These are phyloP conservation scores for Trachythela sp. DNA, from an alignment of 64 coral and sea anemone species.

Conservation along the genomic window DNA sequence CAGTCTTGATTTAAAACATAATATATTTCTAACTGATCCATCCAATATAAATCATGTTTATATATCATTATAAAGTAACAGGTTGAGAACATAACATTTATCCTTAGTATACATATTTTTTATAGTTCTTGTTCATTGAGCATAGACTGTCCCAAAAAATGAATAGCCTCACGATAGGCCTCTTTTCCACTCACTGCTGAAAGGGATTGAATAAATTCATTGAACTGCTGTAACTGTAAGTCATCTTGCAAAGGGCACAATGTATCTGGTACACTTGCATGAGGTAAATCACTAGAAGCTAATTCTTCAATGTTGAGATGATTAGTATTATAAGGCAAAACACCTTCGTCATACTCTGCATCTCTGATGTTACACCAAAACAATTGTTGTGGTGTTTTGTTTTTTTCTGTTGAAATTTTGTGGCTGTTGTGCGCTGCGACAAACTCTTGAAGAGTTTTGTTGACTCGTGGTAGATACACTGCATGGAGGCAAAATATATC, in stretches of 20 bases:
- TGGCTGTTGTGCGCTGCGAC: slow-evolving; percentile 50
- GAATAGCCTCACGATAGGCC: neutral
- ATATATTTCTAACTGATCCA: neutral
- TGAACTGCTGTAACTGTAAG: neutral
- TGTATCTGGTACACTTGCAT: neutral
- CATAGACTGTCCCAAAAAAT: neutral
- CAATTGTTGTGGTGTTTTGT: slow-evolving; percentile 24
- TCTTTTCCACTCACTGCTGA: neutral
- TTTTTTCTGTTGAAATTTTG: slow-evolving; percentile 38
- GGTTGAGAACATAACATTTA: neutral
- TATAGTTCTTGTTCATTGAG: neutral
- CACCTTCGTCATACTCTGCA: neutral
- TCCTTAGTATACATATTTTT: neutral
- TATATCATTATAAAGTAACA: neutral
- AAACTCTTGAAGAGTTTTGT: slow-evolving; percentile 30
- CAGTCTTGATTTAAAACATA: neutral
- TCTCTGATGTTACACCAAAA: slow-evolving; percentile 15
- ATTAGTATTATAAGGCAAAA: neutral
- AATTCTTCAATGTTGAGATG: slow-evolving; percentile 4
- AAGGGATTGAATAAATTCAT: neutral
- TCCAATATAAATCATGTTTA: neutral
- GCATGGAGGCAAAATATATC: slow-evolving; percentile 51
- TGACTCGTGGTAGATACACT: slow-evolving; percentile 44
- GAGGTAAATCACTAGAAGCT: slow-evolving; percentile 1
- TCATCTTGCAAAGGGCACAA: neutral